Percentiles rank a stretch among this genome's conserved stretches.
Conservation (phyloP, 1,140 invertebrate genomes). For the Cephus cinctus region DNA sequence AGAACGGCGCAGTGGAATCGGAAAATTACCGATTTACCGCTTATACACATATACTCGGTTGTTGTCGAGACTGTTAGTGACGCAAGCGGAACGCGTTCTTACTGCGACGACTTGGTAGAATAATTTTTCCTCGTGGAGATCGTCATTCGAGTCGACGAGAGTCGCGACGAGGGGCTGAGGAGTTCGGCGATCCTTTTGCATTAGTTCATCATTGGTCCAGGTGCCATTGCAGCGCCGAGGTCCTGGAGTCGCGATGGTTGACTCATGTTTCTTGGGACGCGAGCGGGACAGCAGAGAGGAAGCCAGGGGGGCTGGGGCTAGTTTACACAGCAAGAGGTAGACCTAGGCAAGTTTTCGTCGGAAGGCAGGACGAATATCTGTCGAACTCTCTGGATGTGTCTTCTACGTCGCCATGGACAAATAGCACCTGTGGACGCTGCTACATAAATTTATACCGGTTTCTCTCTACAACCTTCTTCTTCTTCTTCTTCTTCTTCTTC, state of each 20-base stretch:
- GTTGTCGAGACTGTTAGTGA: conserved; percentile 13
- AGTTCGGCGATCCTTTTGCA: conserved; percentile 20
- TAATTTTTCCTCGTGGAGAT: background rate
- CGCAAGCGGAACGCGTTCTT: conserved; percentile 10
- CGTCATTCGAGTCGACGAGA: conserved; percentile 11
- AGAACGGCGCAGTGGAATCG: background rate
- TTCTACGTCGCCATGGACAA: conserved; percentile 9
- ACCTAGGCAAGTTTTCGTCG: no score
- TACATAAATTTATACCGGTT: conserved; percentile 49
- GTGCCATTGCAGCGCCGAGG: background rate
- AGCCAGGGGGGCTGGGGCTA: no score
- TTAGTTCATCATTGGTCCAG: background rate
- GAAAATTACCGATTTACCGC: conserved; percentile 14
- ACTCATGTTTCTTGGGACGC: no score
- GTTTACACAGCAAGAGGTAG: no score
- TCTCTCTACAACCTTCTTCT: no score
- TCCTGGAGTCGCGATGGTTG: no score
- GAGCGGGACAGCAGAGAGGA: no score
- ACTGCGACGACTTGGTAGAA: background rate
- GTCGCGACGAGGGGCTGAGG: conserved; percentile 17
- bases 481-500: no score
- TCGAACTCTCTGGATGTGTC: no score
- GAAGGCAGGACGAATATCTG: no score
- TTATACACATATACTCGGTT: conserved; percentile 2
- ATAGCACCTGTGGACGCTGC: conserved; percentile 31